Evolutionary conservation across 2,888 invertebrate genomes (phyloP).

Genomic region (Empis stercorea): DNA sequence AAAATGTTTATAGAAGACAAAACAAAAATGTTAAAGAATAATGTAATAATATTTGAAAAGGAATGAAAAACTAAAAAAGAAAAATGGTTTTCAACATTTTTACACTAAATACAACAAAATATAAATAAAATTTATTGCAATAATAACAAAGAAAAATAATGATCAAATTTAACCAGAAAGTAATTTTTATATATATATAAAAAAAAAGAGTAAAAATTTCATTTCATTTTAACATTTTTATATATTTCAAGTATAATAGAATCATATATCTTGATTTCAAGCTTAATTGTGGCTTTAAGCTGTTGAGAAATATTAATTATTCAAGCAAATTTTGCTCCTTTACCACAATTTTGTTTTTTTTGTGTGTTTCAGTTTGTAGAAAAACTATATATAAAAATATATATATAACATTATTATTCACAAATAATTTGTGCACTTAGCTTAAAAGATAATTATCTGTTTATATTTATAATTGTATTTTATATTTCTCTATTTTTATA

Average conservation of each 20-base stretch:
- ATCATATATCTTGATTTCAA: slow-evolving; percentile 18
- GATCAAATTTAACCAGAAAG: slow-evolving; percentile 10
- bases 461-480: too few relatives aligned
- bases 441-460: too few relatives aligned
- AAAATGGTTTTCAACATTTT: neutral
- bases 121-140: neutral
- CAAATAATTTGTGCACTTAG: too few relatives aligned
- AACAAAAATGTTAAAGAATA: neutral
- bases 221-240: slow-evolving; percentile 15
- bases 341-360: too few relatives aligned
- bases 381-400: too few relatives aligned
- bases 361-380: too few relatives aligned
- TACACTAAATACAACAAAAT: too few relatives aligned
- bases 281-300: slow-evolving; percentile 18
- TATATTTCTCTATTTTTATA: too few relatives aligned
- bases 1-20: neutral
- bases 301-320: slow-evolving; percentile 19
- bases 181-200: too few relatives aligned
- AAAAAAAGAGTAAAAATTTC: slow-evolving; percentile 10
- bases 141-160: slow-evolving; percentile 9
- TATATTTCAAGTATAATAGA: slow-evolving; percentile 17
- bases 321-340: slow-evolving; percentile 14
- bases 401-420: too few relatives aligned
- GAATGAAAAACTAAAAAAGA: neutral
- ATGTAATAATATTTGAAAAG: too few relatives aligned